Evolutionary conservation across 2,888 invertebrate species (phyloP), one percentile per base, ranked within the genome.

Genomic region (Dermolepida albohirtum): DNA sequence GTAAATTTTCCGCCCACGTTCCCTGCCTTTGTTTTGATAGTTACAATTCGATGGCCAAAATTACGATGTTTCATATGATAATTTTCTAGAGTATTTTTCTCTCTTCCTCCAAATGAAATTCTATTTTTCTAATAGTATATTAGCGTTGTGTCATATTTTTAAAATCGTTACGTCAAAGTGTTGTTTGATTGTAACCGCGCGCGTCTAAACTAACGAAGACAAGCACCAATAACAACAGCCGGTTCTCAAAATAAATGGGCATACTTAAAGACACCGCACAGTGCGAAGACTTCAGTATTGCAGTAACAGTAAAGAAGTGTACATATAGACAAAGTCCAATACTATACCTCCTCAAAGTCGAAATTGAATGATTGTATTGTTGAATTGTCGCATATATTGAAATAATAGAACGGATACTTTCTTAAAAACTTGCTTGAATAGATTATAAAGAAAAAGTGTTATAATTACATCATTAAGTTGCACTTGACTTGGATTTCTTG

Each of bases 231-330:
- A 17, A 14, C 14, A 17, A 14, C 14, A 14, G 29, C n/a, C 47
- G 39, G 34, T 62, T 62, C 59, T 62, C 34, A 62, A 62, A 62
- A 62, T 62, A 62, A 62, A 62, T 62, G 47, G 47, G 59, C 47
- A 62, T 62, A 62, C 47, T 62, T 62, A 62, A 34, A 62, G 59
- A 55, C 47, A 29, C 47, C 29, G 47, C 34, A 10, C 17, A 8
- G 47, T 16, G 2, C 47, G 34, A 47, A 62, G 59, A 34, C 44
- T 40, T 62, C 34, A 62, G 59, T 62, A 62, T 62, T 16, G 44
- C 12, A 47, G 57, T 11, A 57, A 57, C 57, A 27, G 47, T 62
- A 49, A 62, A 17, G 16, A 34, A 16, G 47, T 47, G n/a, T n/a
- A 39, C 11, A 17, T 11, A 17, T 47, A 49, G 1, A n/a, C 34